phyloP scores from a whole-genome alignment of 2,113 vertebrate genomes.

The Andinoacara biseriatus region DNA sequence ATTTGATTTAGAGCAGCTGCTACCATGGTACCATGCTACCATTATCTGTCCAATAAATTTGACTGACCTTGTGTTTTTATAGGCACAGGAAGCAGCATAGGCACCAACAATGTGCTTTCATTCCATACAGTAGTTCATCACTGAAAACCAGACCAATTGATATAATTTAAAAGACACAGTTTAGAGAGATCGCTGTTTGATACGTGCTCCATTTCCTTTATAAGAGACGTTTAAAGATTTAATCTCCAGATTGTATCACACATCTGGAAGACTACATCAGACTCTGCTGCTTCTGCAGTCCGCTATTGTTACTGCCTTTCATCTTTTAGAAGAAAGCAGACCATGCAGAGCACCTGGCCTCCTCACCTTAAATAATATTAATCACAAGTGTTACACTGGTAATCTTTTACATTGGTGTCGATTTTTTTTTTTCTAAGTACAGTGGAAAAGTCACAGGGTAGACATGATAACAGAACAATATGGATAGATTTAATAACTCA shows the following conservation, averaged over 20 bases:
- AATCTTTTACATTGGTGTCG: not conserved
- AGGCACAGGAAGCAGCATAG: conserved; percentile 25
- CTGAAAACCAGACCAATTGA: conserved; percentile 34
- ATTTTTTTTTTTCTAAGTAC: not conserved
- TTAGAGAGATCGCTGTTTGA: conserved; percentile 11
- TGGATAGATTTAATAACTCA: not conserved
- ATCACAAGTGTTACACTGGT: not conserved
- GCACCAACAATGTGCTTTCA: not conserved
- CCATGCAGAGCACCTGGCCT: not conserved
- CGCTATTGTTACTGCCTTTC: not conserved
- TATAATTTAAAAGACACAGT: conserved; percentile 34
- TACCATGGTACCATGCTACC: not conserved
- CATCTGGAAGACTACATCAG: conserved; percentile 4
- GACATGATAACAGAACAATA: not conserved
- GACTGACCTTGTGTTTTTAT: conserved; percentile 31
- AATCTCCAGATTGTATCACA: conserved; percentile 24
- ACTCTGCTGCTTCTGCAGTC: not conserved
- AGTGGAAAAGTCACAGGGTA: not conserved
- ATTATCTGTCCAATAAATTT: conserved; percentile 21
- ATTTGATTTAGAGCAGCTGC: conserved; percentile 34
- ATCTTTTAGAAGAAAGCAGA: not conserved
- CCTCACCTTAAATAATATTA: not conserved
- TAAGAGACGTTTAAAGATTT: conserved; percentile 8
- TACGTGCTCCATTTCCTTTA: conserved; percentile 27
- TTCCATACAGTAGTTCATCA: not conserved